Percentiles rank a stretch among this genome's conserved stretches.
Evolutionary conservation across 1,140 invertebrate genomes (phyloP).

Genomic region (Diachasma alloeum): DNA sequence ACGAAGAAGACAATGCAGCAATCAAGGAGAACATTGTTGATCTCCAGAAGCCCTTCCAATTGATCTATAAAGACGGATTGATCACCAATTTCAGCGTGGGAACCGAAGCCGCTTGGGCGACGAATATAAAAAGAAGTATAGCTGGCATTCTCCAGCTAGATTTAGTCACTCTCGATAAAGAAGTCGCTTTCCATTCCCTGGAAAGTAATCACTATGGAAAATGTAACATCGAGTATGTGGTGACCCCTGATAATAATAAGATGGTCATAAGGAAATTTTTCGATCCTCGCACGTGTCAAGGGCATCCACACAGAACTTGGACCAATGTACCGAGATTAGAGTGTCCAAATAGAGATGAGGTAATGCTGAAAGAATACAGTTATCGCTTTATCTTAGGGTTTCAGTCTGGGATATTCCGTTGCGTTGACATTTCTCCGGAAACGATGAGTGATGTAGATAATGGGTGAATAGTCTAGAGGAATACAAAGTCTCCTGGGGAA

Average conservation of each 20-base stretch:
- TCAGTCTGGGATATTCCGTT: no score
- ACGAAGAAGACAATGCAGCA: constrained; percentile 32
- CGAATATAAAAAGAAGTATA: constrained; percentile 74
- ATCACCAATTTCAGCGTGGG: constrained; percentile 59
- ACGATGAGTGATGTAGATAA: no score
- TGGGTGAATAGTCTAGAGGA: no score
- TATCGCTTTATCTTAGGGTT: neutral
- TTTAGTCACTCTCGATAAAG: constrained; percentile 46
- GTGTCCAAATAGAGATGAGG: constrained; percentile 55
- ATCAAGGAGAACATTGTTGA: constrained; percentile 43
- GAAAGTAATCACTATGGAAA: constrained; percentile 61
- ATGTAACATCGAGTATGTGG: constrained; percentile 58
- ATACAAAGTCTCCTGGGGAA: no score
- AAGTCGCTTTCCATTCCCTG: constrained; percentile 54
- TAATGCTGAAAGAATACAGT: constrained; percentile 12
- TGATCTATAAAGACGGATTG: constrained; percentile 54
- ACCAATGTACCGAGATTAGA: constrained; percentile 57
- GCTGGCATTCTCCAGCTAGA: constrained; percentile 70
- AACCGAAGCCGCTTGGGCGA: constrained; percentile 69
- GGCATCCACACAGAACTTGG: constrained; percentile 51
- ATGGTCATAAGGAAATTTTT: constrained; percentile 56
- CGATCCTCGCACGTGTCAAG: constrained; percentile 53
- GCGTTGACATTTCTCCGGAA: no score
- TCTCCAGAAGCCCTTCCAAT: constrained; percentile 55
- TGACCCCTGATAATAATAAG: constrained; percentile 44